phyloP scores from a whole-genome alignment of 2,797 vertebrate genomes.

The Crossoptilon crossoptilon region DNA sequence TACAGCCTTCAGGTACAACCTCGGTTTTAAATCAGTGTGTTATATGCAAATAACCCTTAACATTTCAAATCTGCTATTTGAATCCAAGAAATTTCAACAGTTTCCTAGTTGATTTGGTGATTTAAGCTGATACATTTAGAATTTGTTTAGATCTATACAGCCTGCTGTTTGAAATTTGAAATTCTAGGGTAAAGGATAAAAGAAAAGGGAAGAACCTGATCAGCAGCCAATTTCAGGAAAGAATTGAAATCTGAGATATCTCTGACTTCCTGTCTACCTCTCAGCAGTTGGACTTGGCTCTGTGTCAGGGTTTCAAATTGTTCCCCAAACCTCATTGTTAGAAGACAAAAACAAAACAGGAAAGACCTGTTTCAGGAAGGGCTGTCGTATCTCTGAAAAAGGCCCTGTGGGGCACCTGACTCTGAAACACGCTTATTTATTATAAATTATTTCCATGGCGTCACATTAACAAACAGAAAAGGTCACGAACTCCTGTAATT shows the following conservation, averaged over 20 bases:
- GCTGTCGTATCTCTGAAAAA: conserved; percentile 26
- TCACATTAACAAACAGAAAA: conserved; percentile 75
- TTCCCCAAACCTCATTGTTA: conserved; percentile 12
- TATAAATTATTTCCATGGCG: conserved; percentile 76
- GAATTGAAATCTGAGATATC: not conserved
- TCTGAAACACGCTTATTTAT: conserved; percentile 54
- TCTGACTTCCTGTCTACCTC: conserved; percentile 30
- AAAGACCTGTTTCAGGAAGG: conserved; percentile 62
- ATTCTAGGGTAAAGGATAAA: not conserved
- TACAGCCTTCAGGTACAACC: no score
- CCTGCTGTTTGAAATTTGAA: not conserved
- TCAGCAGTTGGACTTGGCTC: conserved; percentile 3
- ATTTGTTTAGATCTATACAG: not conserved
- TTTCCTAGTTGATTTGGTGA: not conserved
- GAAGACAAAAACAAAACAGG: not conserved
- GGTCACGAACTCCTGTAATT: conserved; percentile 76
- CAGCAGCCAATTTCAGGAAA: not conserved
- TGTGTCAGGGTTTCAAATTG: conserved; percentile 32
- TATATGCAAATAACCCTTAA: not conserved
- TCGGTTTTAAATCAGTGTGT: not conserved
- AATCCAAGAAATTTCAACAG: not conserved
- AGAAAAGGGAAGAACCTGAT: not conserved
- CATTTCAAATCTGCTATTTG: not conserved
- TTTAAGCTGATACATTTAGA: not conserved
- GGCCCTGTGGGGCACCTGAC: conserved; percentile 51